Base-by-base conservation (phyloP, 2,888 invertebrate species). In the Ypsolopha sequella region DNA sequence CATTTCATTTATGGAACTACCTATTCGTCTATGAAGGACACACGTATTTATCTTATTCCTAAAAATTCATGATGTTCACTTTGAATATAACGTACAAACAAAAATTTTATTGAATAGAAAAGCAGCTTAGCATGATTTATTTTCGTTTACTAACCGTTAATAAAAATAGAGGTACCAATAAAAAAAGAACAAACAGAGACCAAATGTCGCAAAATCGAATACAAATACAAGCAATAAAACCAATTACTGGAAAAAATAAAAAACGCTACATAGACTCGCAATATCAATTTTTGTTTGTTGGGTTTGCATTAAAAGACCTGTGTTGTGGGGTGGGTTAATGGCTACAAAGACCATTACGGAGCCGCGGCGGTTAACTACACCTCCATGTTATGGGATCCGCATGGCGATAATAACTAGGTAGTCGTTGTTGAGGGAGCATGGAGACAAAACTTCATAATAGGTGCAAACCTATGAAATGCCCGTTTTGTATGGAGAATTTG, bases 301-400 rank as follows among this genome's bases (percentile, higher is more conserved):
- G 75, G 70, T 73, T 73, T 71, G 68, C 76, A 76, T 78, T 77
- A 68, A 76, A 79, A 78, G 56, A 51, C 53, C 48, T 48, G 63
- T 68, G 68, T 64, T 72, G 64, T 72, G 70, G 78, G 80, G 80
- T 68, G 61, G 62, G 60, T 65, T 82, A 82, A 84, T 81, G 77
- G 80, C 62, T 63, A 65, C 61, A 64, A 68, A 73, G 73, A 71
- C 75, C 76, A 80, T 82, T 80, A 81, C 64, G 63, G 58, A 61
- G 68, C 63, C 73, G 56, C 59, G 67, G 73, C 76, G 73, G 68
- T 76, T 76, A 77, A 75, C 64, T 57, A 73, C 73, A 77, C 80
- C 75, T 77, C n/a, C 69, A 38, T 64, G 74, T 78, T 74, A 80
- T 81, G 76, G 73, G 73, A 76, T 75, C 77, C 77, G 65, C 77